Evolutionary conservation across 2,888 invertebrate species (phyloP).

Genomic region (Ptilodon capucinus): DNA sequence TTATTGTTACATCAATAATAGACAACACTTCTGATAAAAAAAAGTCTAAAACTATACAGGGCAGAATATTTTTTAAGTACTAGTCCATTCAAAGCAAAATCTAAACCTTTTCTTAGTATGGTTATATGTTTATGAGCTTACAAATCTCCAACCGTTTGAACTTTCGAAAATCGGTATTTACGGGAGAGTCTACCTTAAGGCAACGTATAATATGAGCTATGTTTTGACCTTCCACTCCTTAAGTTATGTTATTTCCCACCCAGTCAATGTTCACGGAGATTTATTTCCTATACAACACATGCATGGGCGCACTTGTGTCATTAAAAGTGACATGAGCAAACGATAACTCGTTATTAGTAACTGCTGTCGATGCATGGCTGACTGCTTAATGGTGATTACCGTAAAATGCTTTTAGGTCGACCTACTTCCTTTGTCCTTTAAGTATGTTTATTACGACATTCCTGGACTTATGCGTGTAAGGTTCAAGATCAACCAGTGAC

Average conservation of each 20-base stretch:
- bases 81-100: too few species aligned
- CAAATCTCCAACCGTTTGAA: too few species aligned
- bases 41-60: too few species aligned
- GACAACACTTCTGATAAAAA: too few species aligned
- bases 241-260: slow-evolving; percentile 28
- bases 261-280: slow-evolving; percentile 22
- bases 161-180: too few species aligned
- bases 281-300: slow-evolving; percentile 32
- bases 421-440: slow-evolving; percentile 3
- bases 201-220: slow-evolving; percentile 7
- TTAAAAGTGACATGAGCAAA: slow-evolving; percentile 20
- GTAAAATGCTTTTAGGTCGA: slow-evolving; percentile 12
- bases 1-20: too few species aligned
- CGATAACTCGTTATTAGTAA: slow-evolving; percentile 19
- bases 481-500: background rate
- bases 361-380: slow-evolving; percentile 2
- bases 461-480: background rate
- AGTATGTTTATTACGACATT: background rate
- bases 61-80: too few species aligned
- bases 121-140: too few species aligned
- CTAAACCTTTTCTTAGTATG: too few species aligned
- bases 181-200: slow-evolving; percentile 2
- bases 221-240: slow-evolving; percentile 36
- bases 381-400: slow-evolving; percentile 6
- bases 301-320: slow-evolving; percentile 11